These are phyloP conservation scores for Meles meles DNA, from an alignment of 2,113 vertebrate species.

Conservation along the genomic window DNA sequence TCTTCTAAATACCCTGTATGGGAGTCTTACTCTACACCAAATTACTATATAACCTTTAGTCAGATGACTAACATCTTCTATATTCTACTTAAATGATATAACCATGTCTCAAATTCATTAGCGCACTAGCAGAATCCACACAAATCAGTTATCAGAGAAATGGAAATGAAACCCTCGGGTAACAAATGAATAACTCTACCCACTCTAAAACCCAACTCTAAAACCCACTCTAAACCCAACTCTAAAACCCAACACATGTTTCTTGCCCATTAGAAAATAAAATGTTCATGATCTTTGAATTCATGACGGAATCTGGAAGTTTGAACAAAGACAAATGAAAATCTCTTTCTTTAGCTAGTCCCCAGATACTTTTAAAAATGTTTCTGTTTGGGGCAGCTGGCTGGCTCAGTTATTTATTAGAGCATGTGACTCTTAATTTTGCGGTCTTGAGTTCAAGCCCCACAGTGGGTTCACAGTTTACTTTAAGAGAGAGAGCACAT, in stretches of 20 bases:
- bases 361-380: not conserved
- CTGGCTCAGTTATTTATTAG: not conserved
- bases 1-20: not conserved
- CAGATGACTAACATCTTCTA: not conserved
- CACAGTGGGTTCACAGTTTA: not conserved
- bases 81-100: slow-evolving; percentile 29
- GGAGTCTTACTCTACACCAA: slow-evolving; percentile 2
- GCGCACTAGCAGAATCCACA: not conserved
- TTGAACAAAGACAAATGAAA: slow-evolving; percentile 36
- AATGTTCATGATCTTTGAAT: not conserved
- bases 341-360: not conserved
- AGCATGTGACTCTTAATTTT: not conserved
- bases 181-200: not conserved
- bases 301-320: not conserved
- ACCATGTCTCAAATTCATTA: not conserved
- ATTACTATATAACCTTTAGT: slow-evolving; percentile 30
- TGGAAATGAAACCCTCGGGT: not conserved
- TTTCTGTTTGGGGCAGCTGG: not conserved
- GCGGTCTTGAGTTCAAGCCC: not conserved
- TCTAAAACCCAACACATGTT: not conserved
- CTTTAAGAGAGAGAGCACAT: not conserved
- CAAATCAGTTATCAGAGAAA: not conserved
- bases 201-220: not conserved
- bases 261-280: slow-evolving; percentile 9
- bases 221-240: not conserved